phyloP scores from a whole-genome alignment of 2,113 vertebrate species.

The Cyprinodon tularosa region DNA sequence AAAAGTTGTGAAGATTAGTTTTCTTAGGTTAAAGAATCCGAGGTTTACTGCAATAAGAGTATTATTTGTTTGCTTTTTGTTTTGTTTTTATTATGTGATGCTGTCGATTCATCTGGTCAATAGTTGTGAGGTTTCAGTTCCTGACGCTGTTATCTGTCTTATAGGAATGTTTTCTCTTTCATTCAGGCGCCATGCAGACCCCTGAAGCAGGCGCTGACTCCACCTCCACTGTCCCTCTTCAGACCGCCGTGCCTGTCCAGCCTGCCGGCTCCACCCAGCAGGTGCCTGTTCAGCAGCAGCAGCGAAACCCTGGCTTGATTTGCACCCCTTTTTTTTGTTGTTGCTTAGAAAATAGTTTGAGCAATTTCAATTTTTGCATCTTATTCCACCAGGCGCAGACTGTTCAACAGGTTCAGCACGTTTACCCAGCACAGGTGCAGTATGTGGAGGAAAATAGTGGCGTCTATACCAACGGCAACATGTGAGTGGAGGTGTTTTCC shows the following conservation, averaged over 20 bases:
- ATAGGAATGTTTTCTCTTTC: constrained; percentile 4
- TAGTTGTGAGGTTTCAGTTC: background rate
- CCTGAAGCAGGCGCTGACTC: constrained; percentile 89
- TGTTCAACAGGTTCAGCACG: constrained; percentile 93
- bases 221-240: constrained; percentile 87
- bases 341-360: constrained; percentile 2
- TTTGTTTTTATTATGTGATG: background rate
- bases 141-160: background rate
- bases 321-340: background rate
- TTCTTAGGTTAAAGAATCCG: background rate
- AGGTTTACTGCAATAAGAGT: background rate
- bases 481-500: constrained; percentile 83
- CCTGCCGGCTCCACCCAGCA: constrained; percentile 82
- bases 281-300: constrained; percentile 90
- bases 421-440: constrained; percentile 95
- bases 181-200: constrained; percentile 92
- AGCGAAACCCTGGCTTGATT: constrained; percentile 78
- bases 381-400: constrained; percentile 77
- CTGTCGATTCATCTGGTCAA: constrained; percentile 3
- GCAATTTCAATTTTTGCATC: constrained; percentile 26
- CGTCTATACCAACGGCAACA: constrained; percentile 94
- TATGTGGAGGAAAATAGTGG: constrained; percentile 95
- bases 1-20: no score
- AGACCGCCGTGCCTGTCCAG: constrained; percentile 85
- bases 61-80: background rate